A percentile compares a stretch with the other conserved stretches of the same genome.
These are phyloP conservation scores for Trematomus loennbergii DNA, from an alignment of 2,113 vertebrate species.

Conservation along the genomic window DNA sequence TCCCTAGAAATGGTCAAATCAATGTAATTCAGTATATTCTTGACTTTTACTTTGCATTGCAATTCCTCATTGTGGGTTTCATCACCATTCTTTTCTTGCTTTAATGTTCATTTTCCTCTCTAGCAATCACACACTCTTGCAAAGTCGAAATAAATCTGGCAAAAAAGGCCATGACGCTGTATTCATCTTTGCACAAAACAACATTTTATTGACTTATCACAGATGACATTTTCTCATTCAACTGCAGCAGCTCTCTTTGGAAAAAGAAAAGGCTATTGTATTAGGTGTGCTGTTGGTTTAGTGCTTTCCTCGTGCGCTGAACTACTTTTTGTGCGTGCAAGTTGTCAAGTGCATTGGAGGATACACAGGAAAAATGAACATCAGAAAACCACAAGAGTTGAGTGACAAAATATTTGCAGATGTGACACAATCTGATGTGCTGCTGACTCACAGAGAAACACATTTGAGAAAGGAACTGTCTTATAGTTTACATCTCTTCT, in stretches of 20 bases:
- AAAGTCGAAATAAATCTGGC: constrained; percentile 17
- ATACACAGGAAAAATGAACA: constrained; percentile 9
- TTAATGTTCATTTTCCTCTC: constrained; percentile 16
- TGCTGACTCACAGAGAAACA: constrained; percentile 48
- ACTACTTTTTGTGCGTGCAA: constrained; percentile 20
- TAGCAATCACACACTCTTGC: constrained; percentile 17
- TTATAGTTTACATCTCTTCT: constrained; percentile 45
- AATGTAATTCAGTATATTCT: constrained; percentile 2
- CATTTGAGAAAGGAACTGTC: constrained; percentile 41
- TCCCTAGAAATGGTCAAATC: neutral
- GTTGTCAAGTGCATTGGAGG: constrained; percentile 2
- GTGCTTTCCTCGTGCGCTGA: constrained; percentile 6
- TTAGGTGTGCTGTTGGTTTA: constrained; percentile 10
- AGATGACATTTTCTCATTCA: neutral
- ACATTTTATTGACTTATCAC: constrained; percentile 27
- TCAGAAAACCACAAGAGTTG: constrained; percentile 26
- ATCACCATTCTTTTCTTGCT: neutral
- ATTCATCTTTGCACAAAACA: neutral
- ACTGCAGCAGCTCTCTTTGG: constrained; percentile 16
- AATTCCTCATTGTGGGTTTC: neutral
- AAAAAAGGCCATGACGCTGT: neutral
- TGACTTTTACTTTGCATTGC: neutral
- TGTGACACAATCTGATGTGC: constrained; percentile 49
- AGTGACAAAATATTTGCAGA: constrained; percentile 62
- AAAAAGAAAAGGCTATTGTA: constrained; percentile 19